A percentile compares a stretch with the other conserved stretches of the same genome.
Conservation (phyloP, 1,140 invertebrate genomes). For the Diabrotica undecimpunctata region DNA sequence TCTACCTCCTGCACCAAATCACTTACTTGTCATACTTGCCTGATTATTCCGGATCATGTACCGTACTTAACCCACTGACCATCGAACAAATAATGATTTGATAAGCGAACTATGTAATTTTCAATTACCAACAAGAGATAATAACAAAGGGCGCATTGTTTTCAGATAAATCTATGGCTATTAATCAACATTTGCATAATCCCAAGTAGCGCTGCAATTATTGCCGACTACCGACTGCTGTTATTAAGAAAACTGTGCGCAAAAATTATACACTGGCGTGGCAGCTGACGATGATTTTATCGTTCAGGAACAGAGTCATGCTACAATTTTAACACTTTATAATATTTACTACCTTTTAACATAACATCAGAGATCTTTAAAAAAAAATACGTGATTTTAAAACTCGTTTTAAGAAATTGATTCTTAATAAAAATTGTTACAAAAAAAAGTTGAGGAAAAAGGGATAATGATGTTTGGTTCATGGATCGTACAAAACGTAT, state of each 20-base stretch:
- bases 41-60: neutral
- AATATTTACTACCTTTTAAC: no score
- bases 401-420: no score
- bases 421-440: no score
- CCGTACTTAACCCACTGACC: neutral
- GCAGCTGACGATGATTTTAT: neutral
- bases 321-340: no score
- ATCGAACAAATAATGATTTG: neutral
- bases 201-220: neutral
- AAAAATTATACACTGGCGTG: neutral
- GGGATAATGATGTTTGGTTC: no score
- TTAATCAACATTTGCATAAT: slow-evolving; percentile 1
- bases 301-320: no score
- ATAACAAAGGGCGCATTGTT: slow-evolving; percentile 2
- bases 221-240: neutral
- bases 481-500: no score
- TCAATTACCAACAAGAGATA: neutral
- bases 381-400: no score
- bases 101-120: neutral
- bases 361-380: no score
- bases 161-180: neutral
- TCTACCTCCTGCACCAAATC: no score
- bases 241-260: slow-evolving; percentile 2
- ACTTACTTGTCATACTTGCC: neutral
- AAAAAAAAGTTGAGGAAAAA: no score